Base-by-base conservation (phyloP, 2,797 vertebrate species). In the Orientallactaga sibirica region DNA sequence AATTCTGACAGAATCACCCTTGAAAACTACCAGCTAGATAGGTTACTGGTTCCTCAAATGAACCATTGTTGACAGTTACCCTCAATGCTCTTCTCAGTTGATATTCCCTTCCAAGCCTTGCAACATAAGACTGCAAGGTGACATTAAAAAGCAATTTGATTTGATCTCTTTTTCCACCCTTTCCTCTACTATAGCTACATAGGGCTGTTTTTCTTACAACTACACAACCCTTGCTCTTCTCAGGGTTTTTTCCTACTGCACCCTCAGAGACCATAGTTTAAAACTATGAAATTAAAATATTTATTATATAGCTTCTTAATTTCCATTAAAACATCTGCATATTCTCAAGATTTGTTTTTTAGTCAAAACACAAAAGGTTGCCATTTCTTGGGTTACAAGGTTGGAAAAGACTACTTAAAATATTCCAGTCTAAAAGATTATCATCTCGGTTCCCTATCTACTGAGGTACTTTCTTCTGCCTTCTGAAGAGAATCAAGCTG, bases 401-500 rank as follows among this genome's bases (percentile, higher is more conserved):
- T 76, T 80, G 15, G 66, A 75, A 94, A 93, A 89, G 29, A 55
- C 10, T 68, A 43, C 10, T n/a, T 41, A 93, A 78, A 88, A 73
- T 84, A 88, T 81, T 93, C 41, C 79, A 74, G 43, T 43, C 52
- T 67, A 55, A 93, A 79, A 70, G 25, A 76, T 41, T 55, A 41
- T 33, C 61, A 71, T 25, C 20, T 24, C 61, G 70, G 19, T 64
- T 86, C n/a, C 10, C n/a, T 20, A 16, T 77, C 55, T 61, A 64
- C 7, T 83, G 48, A 48, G 8, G 48, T 62, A 41, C 66, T 92
- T 37, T 83, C 8, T 27, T 78, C 27, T 27, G 15, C 27, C 25
- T 74, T 92, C 61, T 67, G 64, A 79, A 68, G 76, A 78, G 74
- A 93, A 85, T 58, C 58, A 92, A 82, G 48, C 43, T 85, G 58